Percentiles rank a stretch among this genome's conserved stretches.
These are phyloP conservation scores for Alces alces DNA, from an alignment of 2,113 vertebrate species.

Conservation along the genomic window DNA sequence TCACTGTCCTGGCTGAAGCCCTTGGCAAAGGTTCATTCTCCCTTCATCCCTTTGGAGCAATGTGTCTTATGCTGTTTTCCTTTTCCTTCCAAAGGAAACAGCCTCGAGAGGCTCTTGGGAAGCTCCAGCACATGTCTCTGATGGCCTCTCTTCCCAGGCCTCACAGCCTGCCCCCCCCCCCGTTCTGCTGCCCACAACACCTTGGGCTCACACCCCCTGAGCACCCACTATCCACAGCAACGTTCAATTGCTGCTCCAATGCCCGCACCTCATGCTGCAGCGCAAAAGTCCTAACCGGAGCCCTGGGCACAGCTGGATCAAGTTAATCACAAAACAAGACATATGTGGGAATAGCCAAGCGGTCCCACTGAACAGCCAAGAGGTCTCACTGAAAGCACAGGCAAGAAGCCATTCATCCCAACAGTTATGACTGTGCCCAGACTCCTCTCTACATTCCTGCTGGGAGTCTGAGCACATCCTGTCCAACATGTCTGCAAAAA, in stretches of 20 bases:
- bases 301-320: not conserved
- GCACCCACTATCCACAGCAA: not conserved
- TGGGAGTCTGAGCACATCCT: conserved; percentile 21
- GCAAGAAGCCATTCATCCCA: not conserved
- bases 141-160: not conserved
- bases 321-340: not conserved
- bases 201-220: not conserved
- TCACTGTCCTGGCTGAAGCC: not conserved
- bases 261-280: no score
- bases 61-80: not conserved
- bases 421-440: not conserved
- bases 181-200: not conserved
- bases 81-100: not conserved
- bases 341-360: not conserved
- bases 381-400: not conserved
- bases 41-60: not conserved
- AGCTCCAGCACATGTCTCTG: not conserved
- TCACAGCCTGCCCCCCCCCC: not conserved
- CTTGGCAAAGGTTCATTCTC: not conserved
- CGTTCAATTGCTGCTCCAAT: rapidly evolving
- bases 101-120: not conserved
- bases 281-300: not conserved
- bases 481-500: not conserved
- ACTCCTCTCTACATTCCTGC: not conserved
- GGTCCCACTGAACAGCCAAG: not conserved